Conservation (phyloP, 2,888 invertebrate species). For the Heliconius sara region DNA sequence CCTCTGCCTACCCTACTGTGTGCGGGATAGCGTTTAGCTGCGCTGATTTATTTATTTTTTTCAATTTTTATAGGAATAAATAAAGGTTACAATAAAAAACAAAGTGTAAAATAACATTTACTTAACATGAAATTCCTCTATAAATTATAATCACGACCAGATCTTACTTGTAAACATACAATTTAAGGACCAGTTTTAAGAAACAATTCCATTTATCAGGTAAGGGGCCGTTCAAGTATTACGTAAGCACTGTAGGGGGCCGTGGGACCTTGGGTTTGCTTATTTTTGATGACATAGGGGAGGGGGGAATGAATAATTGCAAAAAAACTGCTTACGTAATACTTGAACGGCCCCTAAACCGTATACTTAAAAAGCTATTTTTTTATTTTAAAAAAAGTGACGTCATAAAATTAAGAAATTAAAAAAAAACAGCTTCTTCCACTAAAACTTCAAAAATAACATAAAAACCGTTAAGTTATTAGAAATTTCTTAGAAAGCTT, state of each 20-base stretch:
- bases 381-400: not conserved
- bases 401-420: not conserved
- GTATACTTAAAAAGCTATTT: not conserved
- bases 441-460: not conserved
- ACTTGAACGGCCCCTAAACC: not conserved
- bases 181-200: not conserved
- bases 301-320: no score
- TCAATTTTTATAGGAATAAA: not conserved
- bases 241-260: no score
- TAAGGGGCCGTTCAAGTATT: not conserved
- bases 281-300: no score
- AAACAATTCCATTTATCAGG: constrained; percentile 29
- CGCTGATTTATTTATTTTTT: no score
- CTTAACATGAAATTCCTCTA: constrained; percentile 41
- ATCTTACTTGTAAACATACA: constrained; percentile 19
- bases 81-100: constrained; percentile 39
- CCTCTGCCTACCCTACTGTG: no score
- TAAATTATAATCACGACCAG: constrained; percentile 44
- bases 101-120: constrained; percentile 47
- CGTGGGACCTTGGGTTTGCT: no score
- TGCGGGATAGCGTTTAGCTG: no score
- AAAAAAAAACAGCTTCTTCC: not conserved
- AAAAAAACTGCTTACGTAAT: no score
- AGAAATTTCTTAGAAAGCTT: not conserved
- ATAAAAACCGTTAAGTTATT: not conserved